Percentiles rank a stretch among this genome's conserved stretches.
Evolutionary conservation across 2,797 vertebrate genomes (phyloP).

Genomic region (Myotis daubentonii): DNA sequence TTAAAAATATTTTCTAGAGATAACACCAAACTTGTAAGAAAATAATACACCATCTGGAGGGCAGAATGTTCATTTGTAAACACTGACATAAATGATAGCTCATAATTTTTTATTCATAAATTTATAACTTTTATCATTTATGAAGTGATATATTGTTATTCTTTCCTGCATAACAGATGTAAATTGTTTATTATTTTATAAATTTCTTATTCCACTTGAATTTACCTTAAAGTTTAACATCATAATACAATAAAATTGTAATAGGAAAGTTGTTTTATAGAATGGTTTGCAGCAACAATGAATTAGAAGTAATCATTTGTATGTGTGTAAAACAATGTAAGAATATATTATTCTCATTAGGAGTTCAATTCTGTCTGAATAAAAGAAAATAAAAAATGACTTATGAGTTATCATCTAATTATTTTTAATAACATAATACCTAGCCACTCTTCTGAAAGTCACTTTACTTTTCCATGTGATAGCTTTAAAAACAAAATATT

Average conservation of each 20-base stretch:
- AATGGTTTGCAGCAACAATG: not conserved
- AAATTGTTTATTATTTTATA: not conserved
- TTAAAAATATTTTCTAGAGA: not conserved
- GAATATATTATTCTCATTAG: not conserved
- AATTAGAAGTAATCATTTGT: not conserved
- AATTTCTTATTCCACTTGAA: not conserved
- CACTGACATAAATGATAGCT: not conserved
- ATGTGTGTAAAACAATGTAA: not conserved
- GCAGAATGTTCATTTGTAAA: not conserved
- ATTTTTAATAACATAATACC: not conserved
- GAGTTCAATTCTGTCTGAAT: not conserved
- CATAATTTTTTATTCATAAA: not conserved
- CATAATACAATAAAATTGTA: not conserved
- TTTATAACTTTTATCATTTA: not conserved
- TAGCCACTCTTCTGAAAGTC: not conserved
- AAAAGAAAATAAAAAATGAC: conserved; percentile 2
- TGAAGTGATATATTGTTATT: not conserved
- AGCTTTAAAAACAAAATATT: not conserved
- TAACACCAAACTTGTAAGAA: not conserved
- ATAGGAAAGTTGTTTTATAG: not conserved
- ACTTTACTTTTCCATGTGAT: not conserved
- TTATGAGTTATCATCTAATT: not conserved
- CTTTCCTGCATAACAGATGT: not conserved
- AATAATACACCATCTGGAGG: not conserved
- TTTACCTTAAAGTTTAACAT: not conserved